A percentile compares a stretch with the other conserved stretches of the same genome.
Evolutionary conservation across 2,797 vertebrate genomes (phyloP).

Genomic region (Poecilia picta): DNA sequence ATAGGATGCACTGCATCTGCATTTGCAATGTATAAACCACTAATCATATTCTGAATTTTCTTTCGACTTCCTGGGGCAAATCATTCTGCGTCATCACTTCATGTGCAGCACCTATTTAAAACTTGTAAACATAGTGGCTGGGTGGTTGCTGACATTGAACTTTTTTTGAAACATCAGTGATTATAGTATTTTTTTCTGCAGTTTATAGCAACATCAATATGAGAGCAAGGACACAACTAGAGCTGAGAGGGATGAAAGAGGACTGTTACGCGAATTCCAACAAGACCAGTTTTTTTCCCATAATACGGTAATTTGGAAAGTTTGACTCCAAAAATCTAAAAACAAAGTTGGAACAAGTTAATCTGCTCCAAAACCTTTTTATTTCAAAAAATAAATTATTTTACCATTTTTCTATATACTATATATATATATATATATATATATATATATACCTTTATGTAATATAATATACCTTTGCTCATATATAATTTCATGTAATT

Average conservation of each 20-base stretch:
- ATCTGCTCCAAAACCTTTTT: neutral
- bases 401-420: no score
- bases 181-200: no score
- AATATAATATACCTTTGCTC: neutral
- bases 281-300: slow-evolving; percentile 11
- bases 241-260: slow-evolving; percentile 32
- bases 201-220: neutral
- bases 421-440: no score
- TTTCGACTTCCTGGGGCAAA: slow-evolving; percentile 49
- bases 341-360: neutral
- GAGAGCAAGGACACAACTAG: slow-evolving; percentile 6
- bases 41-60: slow-evolving; percentile 57
- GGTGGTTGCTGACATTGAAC: slow-evolving; percentile 14
- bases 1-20: slow-evolving; percentile 35
- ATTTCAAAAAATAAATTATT: neutral
- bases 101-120: slow-evolving; percentile 38
- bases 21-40: slow-evolving; percentile 60
- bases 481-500: neutral
- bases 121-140: slow-evolving; percentile 33
- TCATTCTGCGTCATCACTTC: slow-evolving; percentile 43
- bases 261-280: neutral
- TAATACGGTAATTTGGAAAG: slow-evolving; percentile 10
- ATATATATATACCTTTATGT: no score
- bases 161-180: no score
- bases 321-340: neutral